Evolutionary conservation across 2,888 invertebrate genomes (phyloP).

Genomic region (Tachina lurida): DNA sequence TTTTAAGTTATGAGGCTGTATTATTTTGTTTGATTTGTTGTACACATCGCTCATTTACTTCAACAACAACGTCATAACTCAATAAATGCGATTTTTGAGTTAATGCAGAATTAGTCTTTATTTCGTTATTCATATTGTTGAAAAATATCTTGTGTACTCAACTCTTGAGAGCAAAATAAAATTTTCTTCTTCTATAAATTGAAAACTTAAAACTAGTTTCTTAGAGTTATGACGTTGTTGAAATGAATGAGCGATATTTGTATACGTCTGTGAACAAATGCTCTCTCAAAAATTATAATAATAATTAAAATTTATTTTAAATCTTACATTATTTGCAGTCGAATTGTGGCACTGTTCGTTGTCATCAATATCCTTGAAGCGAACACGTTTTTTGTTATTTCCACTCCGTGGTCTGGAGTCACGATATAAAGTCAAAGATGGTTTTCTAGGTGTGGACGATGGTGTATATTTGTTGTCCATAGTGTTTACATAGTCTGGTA

Average conservation of each 20-base stretch:
- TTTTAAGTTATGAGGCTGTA: conserved; percentile 28
- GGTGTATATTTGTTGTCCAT: conserved; percentile 36
- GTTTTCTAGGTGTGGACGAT: conserved; percentile 41
- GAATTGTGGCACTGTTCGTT: conserved; percentile 13
- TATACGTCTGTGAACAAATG: background rate
- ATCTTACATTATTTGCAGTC: conserved; percentile 34
- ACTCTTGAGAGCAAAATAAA: no score
- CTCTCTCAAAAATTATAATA: conserved; percentile 13
- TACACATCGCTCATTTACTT: no score
- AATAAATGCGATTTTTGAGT: no score
- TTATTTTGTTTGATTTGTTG: background rate
- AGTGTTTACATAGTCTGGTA: conserved; percentile 71
- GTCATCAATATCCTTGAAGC: conserved; percentile 79
- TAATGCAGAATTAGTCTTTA: no score
- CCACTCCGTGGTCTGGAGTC: conserved; percentile 68
- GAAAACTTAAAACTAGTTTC: no score
- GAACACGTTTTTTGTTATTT: conserved; percentile 82
- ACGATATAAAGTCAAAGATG: conserved; percentile 40
- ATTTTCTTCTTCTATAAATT: no score
- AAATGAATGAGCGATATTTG: no score
- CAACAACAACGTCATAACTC: no score
- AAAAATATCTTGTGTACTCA: no score
- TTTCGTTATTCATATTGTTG: no score
- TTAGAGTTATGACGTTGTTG: no score
- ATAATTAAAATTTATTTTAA: background rate